These are phyloP conservation scores for Dolichotis patagonum DNA, from an alignment of 2,113 vertebrate genomes.

Conservation along the genomic window DNA sequence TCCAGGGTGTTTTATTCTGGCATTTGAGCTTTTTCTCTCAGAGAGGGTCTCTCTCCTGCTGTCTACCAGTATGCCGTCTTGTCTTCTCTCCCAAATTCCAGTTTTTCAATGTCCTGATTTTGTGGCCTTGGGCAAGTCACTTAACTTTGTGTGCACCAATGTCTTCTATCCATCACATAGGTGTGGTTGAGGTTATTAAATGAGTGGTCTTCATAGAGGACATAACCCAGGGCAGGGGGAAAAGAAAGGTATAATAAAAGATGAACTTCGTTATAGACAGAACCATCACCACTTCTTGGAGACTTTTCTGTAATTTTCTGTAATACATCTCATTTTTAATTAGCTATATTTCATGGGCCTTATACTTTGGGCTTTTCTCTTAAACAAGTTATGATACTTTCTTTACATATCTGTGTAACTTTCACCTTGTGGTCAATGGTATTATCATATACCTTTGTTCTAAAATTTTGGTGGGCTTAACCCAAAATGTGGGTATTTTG, in stretches of 20 bases:
- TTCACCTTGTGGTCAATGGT: background rate
- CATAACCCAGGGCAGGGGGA: background rate
- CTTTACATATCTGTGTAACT: background rate
- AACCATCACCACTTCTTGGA: background rate
- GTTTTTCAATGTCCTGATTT: background rate
- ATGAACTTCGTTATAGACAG: background rate
- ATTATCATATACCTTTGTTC: background rate
- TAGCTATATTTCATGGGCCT: background rate
- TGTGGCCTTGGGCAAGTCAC: background rate
- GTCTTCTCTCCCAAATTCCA: too few relatives aligned
- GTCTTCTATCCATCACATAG: background rate
- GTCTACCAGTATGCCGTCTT: too few relatives aligned
- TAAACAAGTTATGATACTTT: background rate
- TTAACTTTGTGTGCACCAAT: fast-evolving
- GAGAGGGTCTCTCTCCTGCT: too few relatives aligned
- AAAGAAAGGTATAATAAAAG: background rate
- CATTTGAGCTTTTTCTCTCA: too few relatives aligned
- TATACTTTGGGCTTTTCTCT: background rate
- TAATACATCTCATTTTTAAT: background rate
- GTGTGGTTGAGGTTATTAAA: fast-evolving
- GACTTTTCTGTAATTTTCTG: background rate
- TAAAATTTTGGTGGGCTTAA: background rate
- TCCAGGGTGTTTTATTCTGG: too few relatives aligned
- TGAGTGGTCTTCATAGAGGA: background rate
- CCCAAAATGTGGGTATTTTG: too few relatives aligned